Percentiles rank a stretch among this genome's conserved stretches.
Evolutionary conservation across 2,113 vertebrate species (phyloP).

Genomic region (Grammomys surdaster): DNA sequence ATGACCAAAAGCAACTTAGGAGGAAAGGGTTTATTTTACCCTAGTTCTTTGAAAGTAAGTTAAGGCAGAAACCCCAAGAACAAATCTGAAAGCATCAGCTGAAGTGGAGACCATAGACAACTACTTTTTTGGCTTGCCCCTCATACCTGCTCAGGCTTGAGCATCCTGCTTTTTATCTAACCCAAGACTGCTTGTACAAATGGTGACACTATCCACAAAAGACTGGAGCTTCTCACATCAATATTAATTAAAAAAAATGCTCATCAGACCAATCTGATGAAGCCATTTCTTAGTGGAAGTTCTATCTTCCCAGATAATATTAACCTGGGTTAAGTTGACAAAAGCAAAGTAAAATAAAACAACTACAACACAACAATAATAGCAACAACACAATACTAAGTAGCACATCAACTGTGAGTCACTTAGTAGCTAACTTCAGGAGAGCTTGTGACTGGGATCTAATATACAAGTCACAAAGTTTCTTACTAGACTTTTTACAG

Average conservation of each 20-base stretch:
- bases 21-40: background rate
- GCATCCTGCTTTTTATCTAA: background rate
- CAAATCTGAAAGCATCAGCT: background rate
- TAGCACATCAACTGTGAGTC: background rate
- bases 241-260: background rate
- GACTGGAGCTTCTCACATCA: background rate
- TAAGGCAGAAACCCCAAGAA: background rate
- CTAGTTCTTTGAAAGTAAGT: too few species aligned
- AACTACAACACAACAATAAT: background rate
- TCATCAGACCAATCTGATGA: background rate
- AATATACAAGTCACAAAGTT: background rate
- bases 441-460: background rate
- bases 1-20: background rate
- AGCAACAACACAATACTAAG: background rate
- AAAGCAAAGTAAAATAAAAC: background rate
- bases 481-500: background rate
- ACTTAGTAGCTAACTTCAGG: background rate
- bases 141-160: background rate
- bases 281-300: background rate
- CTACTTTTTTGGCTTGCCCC: fast-evolving
- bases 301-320: background rate
- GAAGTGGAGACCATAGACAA: background rate
- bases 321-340: background rate
- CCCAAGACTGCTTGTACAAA: background rate
- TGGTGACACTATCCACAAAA: background rate